phyloP scores from a whole-genome alignment of 2,113 vertebrate species.

The Peromyscus californicus region DNA sequence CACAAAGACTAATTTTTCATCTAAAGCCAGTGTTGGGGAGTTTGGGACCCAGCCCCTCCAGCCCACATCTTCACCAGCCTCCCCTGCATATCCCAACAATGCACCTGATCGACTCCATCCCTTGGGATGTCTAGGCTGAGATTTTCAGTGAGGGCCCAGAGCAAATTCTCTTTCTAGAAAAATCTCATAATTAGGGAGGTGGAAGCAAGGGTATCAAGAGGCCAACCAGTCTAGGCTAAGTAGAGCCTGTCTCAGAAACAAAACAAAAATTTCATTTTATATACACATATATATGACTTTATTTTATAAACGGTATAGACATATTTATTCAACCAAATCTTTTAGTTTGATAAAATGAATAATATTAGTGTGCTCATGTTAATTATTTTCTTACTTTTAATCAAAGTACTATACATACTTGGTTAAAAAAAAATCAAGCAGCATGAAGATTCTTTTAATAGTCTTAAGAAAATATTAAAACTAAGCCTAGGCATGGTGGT shows the following conservation, averaged over 20 bases:
- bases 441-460: not conserved
- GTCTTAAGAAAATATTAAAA: not conserved
- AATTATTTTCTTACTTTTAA: conserved; percentile 45
- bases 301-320: conserved; percentile 45
- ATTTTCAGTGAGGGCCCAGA: not conserved
- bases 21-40: not conserved
- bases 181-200: conserved; percentile 12
- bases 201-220: not conserved
- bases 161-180: conserved; percentile 58
- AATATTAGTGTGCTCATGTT: not conserved
- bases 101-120: not conserved
- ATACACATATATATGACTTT: not conserved
- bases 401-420: conserved; percentile 17
- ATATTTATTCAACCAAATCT: not conserved
- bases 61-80: not conserved
- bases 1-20: not conserved
- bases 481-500: not conserved
- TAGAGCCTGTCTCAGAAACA: not conserved
- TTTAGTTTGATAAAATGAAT: not conserved
- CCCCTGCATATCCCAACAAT: not conserved
- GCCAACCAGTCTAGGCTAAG: not conserved
- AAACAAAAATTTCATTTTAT: not conserved
- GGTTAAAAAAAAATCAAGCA: conserved; percentile 56
- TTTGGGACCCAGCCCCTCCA: not conserved
- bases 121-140: not conserved